These are phyloP conservation scores for Osmoderma eremita DNA, from an alignment of 2,888 invertebrate genomes.

Conservation along the genomic window DNA sequence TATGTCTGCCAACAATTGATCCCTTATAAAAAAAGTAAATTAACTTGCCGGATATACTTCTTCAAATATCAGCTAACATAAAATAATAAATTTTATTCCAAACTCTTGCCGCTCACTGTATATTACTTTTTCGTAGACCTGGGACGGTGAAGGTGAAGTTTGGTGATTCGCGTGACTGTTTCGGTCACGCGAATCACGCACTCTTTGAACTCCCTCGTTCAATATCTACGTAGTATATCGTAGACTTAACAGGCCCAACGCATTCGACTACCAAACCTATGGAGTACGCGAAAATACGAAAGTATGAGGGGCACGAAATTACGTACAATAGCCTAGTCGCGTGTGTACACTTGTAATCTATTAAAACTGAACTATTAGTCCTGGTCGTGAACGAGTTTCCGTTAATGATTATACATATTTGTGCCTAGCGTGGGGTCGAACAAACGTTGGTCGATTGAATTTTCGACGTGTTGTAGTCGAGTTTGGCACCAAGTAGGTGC, in stretches of 20 bases:
- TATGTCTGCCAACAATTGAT: no score
- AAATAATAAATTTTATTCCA: slow-evolving; percentile 18
- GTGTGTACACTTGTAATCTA: slow-evolving; percentile 40
- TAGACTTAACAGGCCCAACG: slow-evolving; percentile 10
- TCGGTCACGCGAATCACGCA: slow-evolving; percentile 49
- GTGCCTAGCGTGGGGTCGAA: no score
- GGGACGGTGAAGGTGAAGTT: slow-evolving; percentile 1
- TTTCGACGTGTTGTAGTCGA: no score
- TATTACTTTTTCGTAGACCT: slow-evolving; percentile 3
- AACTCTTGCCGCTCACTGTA: no score
- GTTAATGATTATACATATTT: slow-evolving; percentile 12
- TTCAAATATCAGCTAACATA: not conserved
- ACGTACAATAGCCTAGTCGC: slow-evolving; percentile 41
- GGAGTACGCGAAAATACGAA: not conserved
- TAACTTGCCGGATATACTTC: no score
- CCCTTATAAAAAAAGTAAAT: no score
- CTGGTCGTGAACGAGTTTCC: slow-evolving; percentile 11
- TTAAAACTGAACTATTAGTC: slow-evolving; percentile 19
- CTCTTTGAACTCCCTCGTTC: slow-evolving; percentile 39
- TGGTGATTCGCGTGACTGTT: slow-evolving; percentile 39
- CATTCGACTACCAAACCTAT: slow-evolving; percentile 8
- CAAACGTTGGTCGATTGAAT: no score
- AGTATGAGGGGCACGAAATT: slow-evolving; percentile 2
- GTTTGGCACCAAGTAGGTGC: no score
- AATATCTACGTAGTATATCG: not conserved